Evolutionary conservation across 2,113 vertebrate genomes (phyloP).

Genomic region (Periophthalmodon schlosseri): DNA sequence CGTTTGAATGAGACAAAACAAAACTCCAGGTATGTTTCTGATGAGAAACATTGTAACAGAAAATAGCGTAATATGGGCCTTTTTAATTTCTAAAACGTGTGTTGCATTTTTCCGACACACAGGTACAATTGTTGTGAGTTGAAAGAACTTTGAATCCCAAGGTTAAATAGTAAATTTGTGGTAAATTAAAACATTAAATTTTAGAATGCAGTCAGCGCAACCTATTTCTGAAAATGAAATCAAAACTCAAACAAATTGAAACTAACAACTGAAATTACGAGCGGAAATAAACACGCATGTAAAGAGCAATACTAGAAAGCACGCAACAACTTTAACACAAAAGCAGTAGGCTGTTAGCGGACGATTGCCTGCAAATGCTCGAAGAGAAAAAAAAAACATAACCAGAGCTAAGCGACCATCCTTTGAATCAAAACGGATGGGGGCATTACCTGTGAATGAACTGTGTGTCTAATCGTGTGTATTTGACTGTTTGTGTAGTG

Average conservation of each 20-base stretch:
- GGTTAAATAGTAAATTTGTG: no score
- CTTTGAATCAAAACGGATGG: slow-evolving; percentile 19
- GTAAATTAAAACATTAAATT: neutral
- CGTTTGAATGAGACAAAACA: no score
- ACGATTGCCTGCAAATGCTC: slow-evolving; percentile 48
- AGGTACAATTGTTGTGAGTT: no score
- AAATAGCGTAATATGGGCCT: no score
- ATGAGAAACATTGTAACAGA: no score
- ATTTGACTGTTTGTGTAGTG: slow-evolving; percentile 51
- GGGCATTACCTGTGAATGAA: neutral
- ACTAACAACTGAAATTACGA: slow-evolving; percentile 47
- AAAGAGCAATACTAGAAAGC: slow-evolving; percentile 43
- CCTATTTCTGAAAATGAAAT: neutral
- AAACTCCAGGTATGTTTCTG: no score
- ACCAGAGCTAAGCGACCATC: slow-evolving; percentile 16
- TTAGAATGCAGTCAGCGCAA: neutral
- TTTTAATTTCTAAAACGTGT: no score
- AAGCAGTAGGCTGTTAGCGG: neutral
- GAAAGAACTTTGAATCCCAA: no score
- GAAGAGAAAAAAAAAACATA: slow-evolving; percentile 7
- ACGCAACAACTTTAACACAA: slow-evolving; percentile 18
- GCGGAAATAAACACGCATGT: slow-evolving; percentile 77
- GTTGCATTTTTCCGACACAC: no score
- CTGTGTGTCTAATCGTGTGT: slow-evolving; percentile 2
- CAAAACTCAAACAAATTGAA: slow-evolving; percentile 15